A percentile compares a stretch with the other conserved stretches of the same genome.
Evolutionary conservation across 2,888 invertebrate species (phyloP).

Genomic region (Ormia ochracea): DNA sequence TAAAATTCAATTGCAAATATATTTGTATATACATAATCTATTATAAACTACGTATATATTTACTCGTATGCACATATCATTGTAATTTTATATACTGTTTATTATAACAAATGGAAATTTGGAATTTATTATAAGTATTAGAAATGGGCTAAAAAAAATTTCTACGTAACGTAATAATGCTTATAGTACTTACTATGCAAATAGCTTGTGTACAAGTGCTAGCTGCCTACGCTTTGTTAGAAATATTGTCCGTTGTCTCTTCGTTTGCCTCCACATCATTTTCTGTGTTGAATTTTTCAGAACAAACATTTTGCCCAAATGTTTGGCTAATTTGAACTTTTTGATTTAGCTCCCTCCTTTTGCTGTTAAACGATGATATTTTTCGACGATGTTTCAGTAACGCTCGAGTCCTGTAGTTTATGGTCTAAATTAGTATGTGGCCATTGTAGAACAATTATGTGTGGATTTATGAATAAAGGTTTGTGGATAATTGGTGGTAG

Average conservation of each 20-base stretch:
- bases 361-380: conserved; percentile 61
- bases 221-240: background rate
- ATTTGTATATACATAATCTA: no score
- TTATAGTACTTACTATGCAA: background rate
- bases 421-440: conserved; percentile 68
- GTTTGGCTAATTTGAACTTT: conserved; percentile 23
- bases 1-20: no score
- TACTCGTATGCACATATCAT: no score
- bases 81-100: no score
- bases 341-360: conserved; percentile 45
- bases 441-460: conserved; percentile 37
- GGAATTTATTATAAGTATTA: background rate
- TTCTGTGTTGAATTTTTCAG: background rate
- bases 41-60: no score
- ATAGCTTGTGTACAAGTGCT: background rate
- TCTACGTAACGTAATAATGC: background rate
- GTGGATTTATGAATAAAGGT: conserved; percentile 18
- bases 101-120: no score
- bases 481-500: conserved; percentile 36
- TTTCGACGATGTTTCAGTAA: conserved; percentile 62
- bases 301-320: background rate
- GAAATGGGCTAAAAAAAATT: background rate
- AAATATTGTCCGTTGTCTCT: background rate
- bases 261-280: background rate
- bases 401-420: conserved; percentile 72